Evolutionary conservation across 2,888 invertebrate species (phyloP), one percentile per base, ranked within the genome.

Genomic region (Spodoptera littoralis): DNA sequence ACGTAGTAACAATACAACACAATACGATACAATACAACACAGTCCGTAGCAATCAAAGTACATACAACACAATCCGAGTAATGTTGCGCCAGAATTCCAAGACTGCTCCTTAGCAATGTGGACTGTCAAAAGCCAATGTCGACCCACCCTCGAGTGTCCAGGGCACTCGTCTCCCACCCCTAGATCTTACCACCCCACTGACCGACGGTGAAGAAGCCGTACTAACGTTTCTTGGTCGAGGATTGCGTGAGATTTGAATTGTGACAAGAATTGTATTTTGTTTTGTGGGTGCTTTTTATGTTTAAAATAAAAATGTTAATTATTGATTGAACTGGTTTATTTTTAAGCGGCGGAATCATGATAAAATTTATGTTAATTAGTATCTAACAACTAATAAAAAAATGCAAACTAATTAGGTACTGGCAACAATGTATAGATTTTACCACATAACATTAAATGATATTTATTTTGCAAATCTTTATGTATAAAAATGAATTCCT

Each of bases 111-210:
- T 70, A 86, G 88, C 90, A 84, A 87, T 90, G 90, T 87, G 88
- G 90, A 90, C 93, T 91, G 93, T 92, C 93, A 93, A 93, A 93
- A 92, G 93, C 92, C 90, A 89, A 88, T 88, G 90, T 77, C 84
- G 86, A 80, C 74, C 84, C 84, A 90, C 89, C 88, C 89, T 88
- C 85, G 84, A 89, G 91, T 90, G 91, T 88, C 89, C 88, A 84
- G 83, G 83, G 81, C 87, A 87, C 87, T 84, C 89, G 68, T 71
- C 81, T 80, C 80, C 73, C 70, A 75, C 84, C 84, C 64, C 83
- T 84, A 84, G 73, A 67, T 80, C 81, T 84, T 73, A 74, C 84
- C 87, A 83, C 85, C 86, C 84, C 73, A 79, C 83, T 90, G 90
- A 90, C 90, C 91, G 85, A 82, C 79, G 69, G 77, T 79, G 72